These are phyloP conservation scores for Tympanoctomys barrerae DNA, from an alignment of 2,797 vertebrate species.

Conservation along the genomic window DNA sequence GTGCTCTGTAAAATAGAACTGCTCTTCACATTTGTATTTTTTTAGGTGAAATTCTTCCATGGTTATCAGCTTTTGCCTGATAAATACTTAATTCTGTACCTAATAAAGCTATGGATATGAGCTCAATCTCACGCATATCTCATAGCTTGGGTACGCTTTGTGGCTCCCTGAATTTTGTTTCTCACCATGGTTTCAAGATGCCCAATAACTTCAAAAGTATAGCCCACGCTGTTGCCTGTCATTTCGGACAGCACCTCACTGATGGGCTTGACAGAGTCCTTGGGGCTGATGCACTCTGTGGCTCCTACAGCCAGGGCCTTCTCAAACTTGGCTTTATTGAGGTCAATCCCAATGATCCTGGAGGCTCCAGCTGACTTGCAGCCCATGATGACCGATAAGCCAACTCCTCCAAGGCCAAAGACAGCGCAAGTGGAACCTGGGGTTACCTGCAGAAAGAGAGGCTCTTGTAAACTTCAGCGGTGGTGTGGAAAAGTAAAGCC, in stretches of 20 bases:
- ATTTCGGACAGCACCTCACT: constrained; percentile 93
- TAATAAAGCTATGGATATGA: not conserved
- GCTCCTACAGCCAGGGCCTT: constrained; percentile 93
- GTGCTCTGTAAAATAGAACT: not conserved
- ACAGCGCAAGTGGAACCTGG: constrained; percentile 93
- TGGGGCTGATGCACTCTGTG: constrained; percentile 94
- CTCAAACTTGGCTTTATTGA: constrained; percentile 93
- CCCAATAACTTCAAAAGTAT: constrained; percentile 95
- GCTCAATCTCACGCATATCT: not conserved
- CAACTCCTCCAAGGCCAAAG: constrained; percentile 95
- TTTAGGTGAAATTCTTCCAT: constrained; percentile 1
- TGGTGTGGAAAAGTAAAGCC: not conserved
- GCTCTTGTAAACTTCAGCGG: not conserved
- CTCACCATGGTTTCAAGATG: constrained; percentile 93
- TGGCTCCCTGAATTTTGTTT: not conserved
- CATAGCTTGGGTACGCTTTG: not conserved
- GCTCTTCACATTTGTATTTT: not conserved
- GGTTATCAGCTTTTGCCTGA: not conserved
- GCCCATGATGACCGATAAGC: constrained; percentile 93
- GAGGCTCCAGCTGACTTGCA: constrained; percentile 93
- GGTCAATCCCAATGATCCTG: constrained; percentile 93
- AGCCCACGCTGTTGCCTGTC: constrained; percentile 92
- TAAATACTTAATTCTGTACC: not conserved
- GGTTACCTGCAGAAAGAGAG: constrained; percentile 89
- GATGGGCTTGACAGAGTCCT: constrained; percentile 92